Evolutionary conservation across 2,888 invertebrate species (phyloP), one percentile per base, ranked within the genome.

Genomic region (Eristalis pertinax): DNA sequence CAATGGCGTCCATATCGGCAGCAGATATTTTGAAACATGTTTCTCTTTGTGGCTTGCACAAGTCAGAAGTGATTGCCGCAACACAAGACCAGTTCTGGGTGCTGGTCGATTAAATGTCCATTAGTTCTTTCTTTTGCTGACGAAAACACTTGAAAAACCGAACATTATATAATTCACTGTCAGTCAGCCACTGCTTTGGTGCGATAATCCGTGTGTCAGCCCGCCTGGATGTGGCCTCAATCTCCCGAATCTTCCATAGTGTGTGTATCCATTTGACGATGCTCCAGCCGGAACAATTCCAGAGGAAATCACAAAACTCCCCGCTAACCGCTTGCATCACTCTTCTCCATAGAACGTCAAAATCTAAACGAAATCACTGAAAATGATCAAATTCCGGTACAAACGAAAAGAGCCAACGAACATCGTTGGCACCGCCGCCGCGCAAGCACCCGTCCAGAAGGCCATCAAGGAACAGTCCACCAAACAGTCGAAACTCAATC

Each of bases 301-400:
- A 22, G 38, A 19, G 5, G n/a, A 41, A 15, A 13, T 41, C 41
- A 41, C 41, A 15, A 41, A 50, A 50, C 50, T 8, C 50, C 50
- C 19, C 0, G 50, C 19, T 50, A 11, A 60, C 26, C 26, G 0
- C 1, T 7, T 24, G 2, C 13, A 26, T 8, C 4, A 3, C 60
- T 60, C 26, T n/a, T 26, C 24, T 24, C 8, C 26, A 5, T 26
- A 7, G 19, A 50, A 19, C 13, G 60, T 58, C 67, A 65, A 56
- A 77, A 58, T 4, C 24, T n/a, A 62, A 70, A 41, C n/a, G 10
- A 62, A 56, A 7, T 77, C 67, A 19, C 26, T 81, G 15, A 91
- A 92, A 89, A 95, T 95, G 95, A 95, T 95, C 89, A 95, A 95
- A 93, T 95, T 95, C 93, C 94, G 95, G 88, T 95, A 95, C 90